phyloP scores from a whole-genome alignment of 2,113 vertebrate species.

The Calidris pugnax region DNA sequence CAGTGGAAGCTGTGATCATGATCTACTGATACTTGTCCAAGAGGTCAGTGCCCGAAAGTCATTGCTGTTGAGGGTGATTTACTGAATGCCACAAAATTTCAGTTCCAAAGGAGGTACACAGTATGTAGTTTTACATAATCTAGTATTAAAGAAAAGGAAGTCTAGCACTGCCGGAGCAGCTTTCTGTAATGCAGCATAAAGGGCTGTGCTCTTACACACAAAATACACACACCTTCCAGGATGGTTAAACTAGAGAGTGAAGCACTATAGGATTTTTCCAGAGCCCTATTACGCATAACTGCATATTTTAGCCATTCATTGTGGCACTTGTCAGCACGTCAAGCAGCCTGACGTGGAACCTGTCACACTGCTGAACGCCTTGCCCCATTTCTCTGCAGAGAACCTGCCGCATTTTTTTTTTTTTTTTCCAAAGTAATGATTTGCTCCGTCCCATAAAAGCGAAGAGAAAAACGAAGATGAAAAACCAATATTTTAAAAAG shows the following conservation, averaged over 20 bases:
- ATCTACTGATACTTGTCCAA: background rate
- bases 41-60: background rate
- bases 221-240: fast-evolving
- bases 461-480: background rate
- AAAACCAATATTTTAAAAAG: background rate
- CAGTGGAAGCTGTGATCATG: background rate
- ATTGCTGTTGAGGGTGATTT: background rate
- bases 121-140: background rate
- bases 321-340: background rate
- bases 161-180: background rate
- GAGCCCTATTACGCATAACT: fast-evolving
- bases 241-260: background rate
- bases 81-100: background rate
- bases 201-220: too few relatives aligned
- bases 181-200: background rate
- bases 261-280: background rate
- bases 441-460: background rate
- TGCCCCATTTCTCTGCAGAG: background rate
- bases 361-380: fast-evolving
- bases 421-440: background rate
- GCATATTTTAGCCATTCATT: fast-evolving
- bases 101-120: background rate
- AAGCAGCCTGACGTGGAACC: background rate
- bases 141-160: background rate
- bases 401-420: background rate